Conservation (phyloP, 2,888 invertebrate genomes). For the Hylaea fasciaria region DNA sequence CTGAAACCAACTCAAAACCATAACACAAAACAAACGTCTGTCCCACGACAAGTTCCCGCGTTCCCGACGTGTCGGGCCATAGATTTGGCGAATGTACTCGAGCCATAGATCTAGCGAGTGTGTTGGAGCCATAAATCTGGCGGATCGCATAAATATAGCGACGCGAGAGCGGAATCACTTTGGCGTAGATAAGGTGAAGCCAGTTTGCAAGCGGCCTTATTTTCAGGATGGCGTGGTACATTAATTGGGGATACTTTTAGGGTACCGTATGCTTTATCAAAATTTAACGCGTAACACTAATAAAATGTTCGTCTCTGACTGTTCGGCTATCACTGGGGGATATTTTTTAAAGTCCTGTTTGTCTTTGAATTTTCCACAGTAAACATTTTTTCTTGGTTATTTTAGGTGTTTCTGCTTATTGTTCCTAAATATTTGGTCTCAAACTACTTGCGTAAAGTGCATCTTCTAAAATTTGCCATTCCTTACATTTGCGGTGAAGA, state of each 20-base stretch:
- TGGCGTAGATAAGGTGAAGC: conserved; percentile 65
- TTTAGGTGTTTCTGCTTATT: too few relatives aligned
- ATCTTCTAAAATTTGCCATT: too few relatives aligned
- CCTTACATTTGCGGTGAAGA: too few relatives aligned
- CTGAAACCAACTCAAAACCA: conserved; percentile 1
- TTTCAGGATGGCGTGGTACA: conserved; percentile 39
- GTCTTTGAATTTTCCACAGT: too few relatives aligned
- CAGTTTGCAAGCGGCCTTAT: conserved; percentile 51
- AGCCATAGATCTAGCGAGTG: conserved; percentile 41
- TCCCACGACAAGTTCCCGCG: conserved; percentile 34
- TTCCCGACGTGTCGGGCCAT: conserved; percentile 30
- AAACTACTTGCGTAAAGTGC: too few relatives aligned
- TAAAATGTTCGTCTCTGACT: too few relatives aligned
- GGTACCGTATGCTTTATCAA: neutral
- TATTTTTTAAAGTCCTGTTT: too few relatives aligned
- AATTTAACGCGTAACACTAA: too few relatives aligned
- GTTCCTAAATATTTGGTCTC: too few relatives aligned
- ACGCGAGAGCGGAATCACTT: conserved; percentile 64
- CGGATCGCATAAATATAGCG: conserved; percentile 62
- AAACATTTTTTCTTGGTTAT: too few relatives aligned
- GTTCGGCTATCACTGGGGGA: too few relatives aligned
- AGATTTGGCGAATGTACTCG: conserved; percentile 37
- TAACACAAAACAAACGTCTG: conserved; percentile 11
- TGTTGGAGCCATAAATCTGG: conserved; percentile 56
- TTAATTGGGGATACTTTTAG: conserved; percentile 17